Evolutionary conservation across 2,797 vertebrate species (phyloP).

Genomic region (Octomys mimax): DNA sequence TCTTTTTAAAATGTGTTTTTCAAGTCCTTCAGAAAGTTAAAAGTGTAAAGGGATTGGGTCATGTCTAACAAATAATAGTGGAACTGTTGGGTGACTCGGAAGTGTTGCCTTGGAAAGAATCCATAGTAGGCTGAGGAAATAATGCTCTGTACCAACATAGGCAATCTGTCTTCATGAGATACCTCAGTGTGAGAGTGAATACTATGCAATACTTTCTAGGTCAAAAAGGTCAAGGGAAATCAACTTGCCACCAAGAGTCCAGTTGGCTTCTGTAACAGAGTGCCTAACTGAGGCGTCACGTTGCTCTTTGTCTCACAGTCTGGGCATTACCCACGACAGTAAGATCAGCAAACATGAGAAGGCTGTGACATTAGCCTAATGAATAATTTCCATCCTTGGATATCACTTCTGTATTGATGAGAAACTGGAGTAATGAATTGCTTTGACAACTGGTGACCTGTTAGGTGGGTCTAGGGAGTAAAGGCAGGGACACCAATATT

Average conservation of each 20-base stretch:
- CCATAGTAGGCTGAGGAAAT: not conserved
- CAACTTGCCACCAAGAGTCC: not conserved
- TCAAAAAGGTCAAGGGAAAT: not conserved
- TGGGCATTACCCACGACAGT: not conserved
- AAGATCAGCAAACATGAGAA: not conserved
- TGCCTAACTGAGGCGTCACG: fast-evolving
- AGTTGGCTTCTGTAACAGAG: not conserved
- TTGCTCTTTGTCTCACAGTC: not conserved
- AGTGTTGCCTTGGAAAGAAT: not conserved
- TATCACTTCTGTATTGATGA: not conserved
- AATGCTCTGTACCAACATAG: not conserved
- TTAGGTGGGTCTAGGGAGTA: not conserved
- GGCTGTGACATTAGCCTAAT: not conserved
- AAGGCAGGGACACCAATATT: not conserved
- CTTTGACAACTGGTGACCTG: not conserved
- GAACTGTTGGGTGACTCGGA: not conserved
- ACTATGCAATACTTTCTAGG: not conserved
- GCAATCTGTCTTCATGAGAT: not conserved
- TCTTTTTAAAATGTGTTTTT: not conserved
- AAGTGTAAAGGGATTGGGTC: not conserved
- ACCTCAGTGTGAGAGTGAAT: not conserved
- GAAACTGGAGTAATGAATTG: not conserved
- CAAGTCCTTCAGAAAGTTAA: not conserved
- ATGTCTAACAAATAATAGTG: not conserved
- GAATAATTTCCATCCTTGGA: not conserved